These are phyloP conservation scores for Tuta absoluta DNA, from an alignment of 2,888 invertebrate species.

Conservation along the genomic window DNA sequence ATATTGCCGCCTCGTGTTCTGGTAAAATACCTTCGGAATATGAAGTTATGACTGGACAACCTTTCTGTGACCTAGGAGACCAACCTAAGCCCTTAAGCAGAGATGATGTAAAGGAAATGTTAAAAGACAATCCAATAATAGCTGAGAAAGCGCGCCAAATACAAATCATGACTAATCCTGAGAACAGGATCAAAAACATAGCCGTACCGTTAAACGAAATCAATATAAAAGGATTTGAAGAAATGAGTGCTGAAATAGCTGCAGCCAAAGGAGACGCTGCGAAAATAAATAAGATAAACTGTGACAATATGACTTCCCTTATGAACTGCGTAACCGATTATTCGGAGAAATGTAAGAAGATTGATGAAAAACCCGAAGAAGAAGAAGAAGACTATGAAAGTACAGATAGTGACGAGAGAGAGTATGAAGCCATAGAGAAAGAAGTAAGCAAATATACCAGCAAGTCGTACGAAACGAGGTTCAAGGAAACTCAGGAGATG, in stretches of 20 bases:
- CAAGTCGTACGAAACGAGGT: conserved; percentile 71
- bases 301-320: conserved; percentile 64
- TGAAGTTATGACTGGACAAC: conserved; percentile 75
- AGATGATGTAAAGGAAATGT: conserved; percentile 59
- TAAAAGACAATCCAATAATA: conserved; percentile 64
- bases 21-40: conserved; percentile 65
- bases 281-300: conserved; percentile 60
- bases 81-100: conserved; percentile 54
- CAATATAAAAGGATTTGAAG: conserved; percentile 51
- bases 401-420: conserved; percentile 52
- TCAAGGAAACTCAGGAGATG: conserved; percentile 71
- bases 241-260: conserved; percentile 59
- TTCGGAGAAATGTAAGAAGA: conserved; percentile 41
- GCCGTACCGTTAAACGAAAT: conserved; percentile 62
- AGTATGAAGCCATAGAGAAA: conserved; percentile 66
- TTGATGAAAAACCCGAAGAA: conserved; percentile 32
- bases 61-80: conserved; percentile 65
- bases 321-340: conserved; percentile 55
- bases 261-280: conserved; percentile 53
- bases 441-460: conserved; percentile 66
- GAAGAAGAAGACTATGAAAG: conserved; percentile 37
- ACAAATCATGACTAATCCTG: conserved; percentile 56
- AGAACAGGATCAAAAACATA: conserved; percentile 44
- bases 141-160: conserved; percentile 71
- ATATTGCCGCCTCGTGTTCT: conserved; percentile 62